A percentile compares a stretch with the other conserved stretches of the same genome.
phyloP scores from a whole-genome alignment of 2,888 invertebrate genomes.

The Dysmachus trigonus region DNA sequence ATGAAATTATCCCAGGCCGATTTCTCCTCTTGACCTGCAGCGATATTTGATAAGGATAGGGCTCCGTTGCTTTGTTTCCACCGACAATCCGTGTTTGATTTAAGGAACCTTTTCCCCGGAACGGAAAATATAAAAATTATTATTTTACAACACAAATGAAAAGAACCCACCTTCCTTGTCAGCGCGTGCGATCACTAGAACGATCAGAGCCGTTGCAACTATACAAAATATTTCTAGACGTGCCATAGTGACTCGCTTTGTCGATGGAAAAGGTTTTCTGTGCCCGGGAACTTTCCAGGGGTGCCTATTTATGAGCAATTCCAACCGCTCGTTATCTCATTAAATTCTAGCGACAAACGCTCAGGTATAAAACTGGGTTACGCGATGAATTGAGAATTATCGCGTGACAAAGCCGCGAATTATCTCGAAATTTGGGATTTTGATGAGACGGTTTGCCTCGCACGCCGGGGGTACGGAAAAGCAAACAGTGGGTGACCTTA shows the following conservation, averaged over 20 bases:
- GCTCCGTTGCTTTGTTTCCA: slow-evolving; percentile 51
- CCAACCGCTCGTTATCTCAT: neutral
- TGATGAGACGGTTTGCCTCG: neutral
- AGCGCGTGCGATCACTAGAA: neutral
- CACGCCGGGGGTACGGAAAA: neutral
- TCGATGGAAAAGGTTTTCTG: neutral
- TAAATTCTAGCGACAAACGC: neutral
- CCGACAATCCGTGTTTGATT: slow-evolving; percentile 50
- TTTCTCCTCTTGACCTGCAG: slow-evolving; percentile 48
- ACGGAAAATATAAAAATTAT: neutral
- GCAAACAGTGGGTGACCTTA: neutral
- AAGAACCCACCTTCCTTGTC: neutral
- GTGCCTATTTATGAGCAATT: neutral
- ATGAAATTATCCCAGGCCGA: neutral
- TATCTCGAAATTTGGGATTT: neutral
- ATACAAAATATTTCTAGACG: neutral
- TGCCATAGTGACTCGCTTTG: neutral
- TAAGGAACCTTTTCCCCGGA: neutral
- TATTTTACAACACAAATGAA: neutral
- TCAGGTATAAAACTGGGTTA: neutral
- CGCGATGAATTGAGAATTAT: neutral
- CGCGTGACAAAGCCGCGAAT: neutral
- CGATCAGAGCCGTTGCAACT: neutral
- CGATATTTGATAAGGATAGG: slow-evolving; percentile 62
- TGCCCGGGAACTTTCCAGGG: neutral